Base-by-base conservation (phyloP, 2,888 invertebrate species). In the Aleiodes alternator region DNA sequence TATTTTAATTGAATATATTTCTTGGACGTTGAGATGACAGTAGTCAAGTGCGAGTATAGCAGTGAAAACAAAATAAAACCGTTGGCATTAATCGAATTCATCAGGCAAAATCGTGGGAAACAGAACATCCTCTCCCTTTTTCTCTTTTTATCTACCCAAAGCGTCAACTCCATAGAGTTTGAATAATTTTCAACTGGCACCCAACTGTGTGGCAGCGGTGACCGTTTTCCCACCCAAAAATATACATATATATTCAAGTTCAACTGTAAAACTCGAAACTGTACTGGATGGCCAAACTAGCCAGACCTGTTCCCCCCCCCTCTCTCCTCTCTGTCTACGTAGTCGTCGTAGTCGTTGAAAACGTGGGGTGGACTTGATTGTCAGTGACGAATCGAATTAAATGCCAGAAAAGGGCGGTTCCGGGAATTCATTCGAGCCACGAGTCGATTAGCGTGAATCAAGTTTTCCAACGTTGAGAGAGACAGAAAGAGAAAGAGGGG, bases 311-410 rank as follows among this genome's bases (percentile, higher is more conserved):
- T 8, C 43, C 43, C 11, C 8, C 43, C 3, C 8, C 9, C 4
- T 14, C 14, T 53, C 14, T 4, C n/a, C n/a, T 69, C 56, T 23
- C 23, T 23, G 23, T 23, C 23, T 23, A 23, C 53, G 8, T 23
- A 12, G 56, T 34, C 16, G 23, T 23, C 23, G 34, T 34, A 34
- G 77, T 78, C 57, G 69, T 78, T 61, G 55, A 61, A 76, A 80
- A 78, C 78, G 77, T 74, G 73, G 68, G 72, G 56, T 76, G 69
- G 76, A 73, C 76, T 82, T 80, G 82, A 82, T 85, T 81, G 81
- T 82, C 79, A 81, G 71, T 78, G 71, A 80, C 77, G 77, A 80
- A 83, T 83, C 79, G 79, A 84, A 85, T 83, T 81, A 82, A 83
- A 81, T 72, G 72, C 61, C 76, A 57, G 59, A 51, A 70, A 72